Evolutionary conservation across 2,797 vertebrate species (phyloP).

Genomic region (Betta splendens): DNA sequence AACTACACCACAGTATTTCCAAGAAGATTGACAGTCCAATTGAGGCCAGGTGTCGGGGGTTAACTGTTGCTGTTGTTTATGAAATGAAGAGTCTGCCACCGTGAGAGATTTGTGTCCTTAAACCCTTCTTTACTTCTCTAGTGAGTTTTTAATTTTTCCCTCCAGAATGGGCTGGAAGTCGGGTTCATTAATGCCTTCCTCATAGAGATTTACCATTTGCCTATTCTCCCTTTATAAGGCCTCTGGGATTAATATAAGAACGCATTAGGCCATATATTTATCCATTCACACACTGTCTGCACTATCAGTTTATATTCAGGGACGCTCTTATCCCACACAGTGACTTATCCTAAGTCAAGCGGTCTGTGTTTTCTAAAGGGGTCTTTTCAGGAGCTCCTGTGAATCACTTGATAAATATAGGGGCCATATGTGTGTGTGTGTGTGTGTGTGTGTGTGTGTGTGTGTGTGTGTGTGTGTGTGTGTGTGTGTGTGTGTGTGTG

Average conservation of each 20-base stretch:
- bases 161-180: constrained; percentile 23
- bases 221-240: constrained; percentile 2
- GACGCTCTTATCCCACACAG: constrained; percentile 16
- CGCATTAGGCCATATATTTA: constrained; percentile 15
- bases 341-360: constrained; percentile 17
- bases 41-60: constrained; percentile 60
- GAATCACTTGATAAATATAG: no score
- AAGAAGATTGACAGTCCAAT: constrained; percentile 58
- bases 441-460: no score
- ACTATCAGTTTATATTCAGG: constrained; percentile 15
- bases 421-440: no score
- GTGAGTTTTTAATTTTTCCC: constrained; percentile 43
- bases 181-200: constrained; percentile 26
- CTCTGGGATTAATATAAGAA: constrained; percentile 37
- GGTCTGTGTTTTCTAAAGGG: constrained; percentile 10
- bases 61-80: constrained; percentile 69
- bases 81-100: constrained; percentile 48
- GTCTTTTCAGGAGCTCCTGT: constrained; percentile 14
- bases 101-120: constrained; percentile 46
- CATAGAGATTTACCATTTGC: constrained; percentile 6
- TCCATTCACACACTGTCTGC: constrained; percentile 27
- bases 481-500: no score
- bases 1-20: constrained; percentile 61
- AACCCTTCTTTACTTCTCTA: constrained; percentile 28
- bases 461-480: no score